Evolutionary conservation across 2,113 vertebrate species (phyloP), one percentile per base, ranked within the genome.

Genomic region (Pachypanchax playfairii): DNA sequence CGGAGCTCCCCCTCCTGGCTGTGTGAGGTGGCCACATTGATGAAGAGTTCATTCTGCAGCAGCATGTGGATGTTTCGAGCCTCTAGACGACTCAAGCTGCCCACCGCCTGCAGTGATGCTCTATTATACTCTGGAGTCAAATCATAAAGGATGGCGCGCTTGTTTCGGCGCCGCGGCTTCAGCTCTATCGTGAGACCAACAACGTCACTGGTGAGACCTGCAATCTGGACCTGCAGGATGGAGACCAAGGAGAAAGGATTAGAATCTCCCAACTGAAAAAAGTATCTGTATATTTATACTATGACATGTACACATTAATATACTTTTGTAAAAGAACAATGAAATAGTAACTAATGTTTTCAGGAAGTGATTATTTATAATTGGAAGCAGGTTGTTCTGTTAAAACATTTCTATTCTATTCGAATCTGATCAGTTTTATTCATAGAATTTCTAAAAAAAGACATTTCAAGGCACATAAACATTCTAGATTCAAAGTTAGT

Each of bases 1-100:
- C 97, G 85, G 48, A 99, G 90, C 70, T 98, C 96, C 0, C 96
- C 96, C 14, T 98, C 96, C 0, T 73, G 89, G 85, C 90, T 93
- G 76, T 96, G 94, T 2, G 91, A 79, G 3, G 97, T 99, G 70
- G 93, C 96, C 82, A 97, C 91, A 0, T 98, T 99, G 83, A 99
- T 91, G 81, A 99, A 99, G 18, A 99, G 94, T 69, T 98, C 96
- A 0, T 95, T 98, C 92, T 98, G 97, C 61, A 99, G 93, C 77
- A 99, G 91, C 97, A 98, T 98, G 76, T 98, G 97, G 52, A 93
- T 91, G 75, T 97, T 94, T 0, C 96, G 92, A 7, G 95, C 95
- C 0, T 93, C 94, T 66, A 94, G 79, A 0, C 88, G 90, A 20
- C 86, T 89, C 90, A 94, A 96, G 77, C 85, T 29, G 18, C 96